Conservation (phyloP, 2,888 invertebrate species). For the Synanthedon myopaeformis region DNA sequence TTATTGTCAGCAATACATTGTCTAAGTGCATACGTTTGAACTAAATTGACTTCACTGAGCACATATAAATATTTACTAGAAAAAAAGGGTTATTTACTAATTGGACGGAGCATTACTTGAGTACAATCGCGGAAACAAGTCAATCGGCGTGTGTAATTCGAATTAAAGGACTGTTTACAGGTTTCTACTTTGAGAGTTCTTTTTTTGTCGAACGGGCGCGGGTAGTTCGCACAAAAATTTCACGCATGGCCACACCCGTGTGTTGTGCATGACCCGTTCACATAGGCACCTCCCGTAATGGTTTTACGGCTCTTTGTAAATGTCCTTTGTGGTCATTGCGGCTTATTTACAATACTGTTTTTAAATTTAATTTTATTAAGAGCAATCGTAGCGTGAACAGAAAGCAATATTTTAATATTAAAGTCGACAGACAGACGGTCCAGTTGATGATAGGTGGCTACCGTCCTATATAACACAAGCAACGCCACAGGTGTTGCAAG, state of each 20-base stretch:
- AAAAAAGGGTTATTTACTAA: slow-evolving; percentile 49
- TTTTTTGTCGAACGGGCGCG: slow-evolving; percentile 38
- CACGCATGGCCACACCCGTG: slow-evolving; percentile 50
- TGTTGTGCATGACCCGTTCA: slow-evolving; percentile 1
- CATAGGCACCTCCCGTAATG: not conserved
- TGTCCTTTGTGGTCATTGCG: slow-evolving; percentile 2
- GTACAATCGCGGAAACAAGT: slow-evolving; percentile 54
- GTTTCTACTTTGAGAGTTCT: slow-evolving; percentile 30
- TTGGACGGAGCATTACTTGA: slow-evolving; percentile 39
- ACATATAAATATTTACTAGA: slow-evolving; percentile 41
- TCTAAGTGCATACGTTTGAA: slow-evolving; percentile 40
- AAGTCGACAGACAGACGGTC: too few relatives aligned
- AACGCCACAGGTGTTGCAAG: too few relatives aligned
- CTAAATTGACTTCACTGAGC: slow-evolving; percentile 36
- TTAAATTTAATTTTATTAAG: not conserved
- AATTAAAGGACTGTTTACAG: slow-evolving; percentile 62
- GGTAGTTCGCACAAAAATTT: slow-evolving; percentile 43
- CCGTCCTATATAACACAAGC: too few relatives aligned
- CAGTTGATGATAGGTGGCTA: too few relatives aligned
- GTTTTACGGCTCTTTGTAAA: not conserved
- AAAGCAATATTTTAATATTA: too few relatives aligned
- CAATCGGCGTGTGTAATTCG: slow-evolving; percentile 61
- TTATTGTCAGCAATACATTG: slow-evolving; percentile 44
- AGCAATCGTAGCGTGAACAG: too few relatives aligned
- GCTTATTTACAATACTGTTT: not conserved